Evolutionary conservation across 2,888 invertebrate species (phyloP), one percentile per base, ranked within the genome.

Genomic region (Geophilus truncorum): DNA sequence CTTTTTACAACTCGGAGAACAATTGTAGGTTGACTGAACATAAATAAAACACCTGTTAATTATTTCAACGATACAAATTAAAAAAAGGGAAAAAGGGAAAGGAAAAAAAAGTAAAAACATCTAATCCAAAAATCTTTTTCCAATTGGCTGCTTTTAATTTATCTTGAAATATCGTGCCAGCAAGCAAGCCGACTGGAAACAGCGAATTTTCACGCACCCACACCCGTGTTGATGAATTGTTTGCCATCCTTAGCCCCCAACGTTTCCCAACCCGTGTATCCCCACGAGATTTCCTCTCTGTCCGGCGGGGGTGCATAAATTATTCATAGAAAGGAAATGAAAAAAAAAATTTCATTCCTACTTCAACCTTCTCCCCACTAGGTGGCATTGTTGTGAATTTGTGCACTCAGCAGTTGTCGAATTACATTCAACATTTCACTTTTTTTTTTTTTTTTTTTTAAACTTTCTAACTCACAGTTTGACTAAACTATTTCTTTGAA

Each of bases 301-400:
- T 70, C 70, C 70, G 28, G 70, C 70, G n/a, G 70, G 70, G 70
- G 70, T 70, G 70, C 70, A 70, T 70, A 70, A 70, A 70, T 70
- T 70, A 70, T 70, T 70, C 70, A 70, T 70, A 70, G 70, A 70
- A 70, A 70, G 28, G 70, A 70, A 70, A 28, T 28, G 70, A 70
- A 70, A 70, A 70, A n/a, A n/a, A 70, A 70, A 70, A 62, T 25
- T 70, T 28, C 70, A 28, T 28, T 70, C 12, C 28, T 25, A 70
- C 70, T 28, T 70, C 28, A 70, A 9, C 70, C 28, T 70, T 70
- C 25, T 0, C 51, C 70, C 9, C 70, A 25, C 70, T 70, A 6
- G 70, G 70, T 70, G 70, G 70, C 70, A 70, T 70, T 70, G 70
- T 70, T 70, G 70, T 25, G 70, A 23, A 70, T 28, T 70, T 70